phyloP scores from a whole-genome alignment of 2,797 vertebrate genomes.

The Megalops cyprinoides region DNA sequence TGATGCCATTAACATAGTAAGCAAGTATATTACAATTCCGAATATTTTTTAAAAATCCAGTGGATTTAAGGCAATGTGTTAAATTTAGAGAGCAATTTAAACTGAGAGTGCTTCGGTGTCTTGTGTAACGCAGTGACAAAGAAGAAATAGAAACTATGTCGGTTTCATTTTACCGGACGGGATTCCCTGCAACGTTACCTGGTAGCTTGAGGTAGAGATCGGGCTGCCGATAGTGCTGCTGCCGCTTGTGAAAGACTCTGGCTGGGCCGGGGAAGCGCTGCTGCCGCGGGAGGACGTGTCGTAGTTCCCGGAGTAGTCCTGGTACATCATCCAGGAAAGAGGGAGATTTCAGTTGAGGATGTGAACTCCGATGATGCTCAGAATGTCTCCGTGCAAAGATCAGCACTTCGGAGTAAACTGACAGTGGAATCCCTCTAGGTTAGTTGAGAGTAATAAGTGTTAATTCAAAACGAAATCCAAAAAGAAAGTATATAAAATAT shows the following conservation, averaged over 20 bases:
- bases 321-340: constrained; percentile 92
- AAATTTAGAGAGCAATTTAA: background rate
- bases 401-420: constrained; percentile 59
- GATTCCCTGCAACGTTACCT: constrained; percentile 69
- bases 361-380: constrained; percentile 49
- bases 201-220: constrained; percentile 82
- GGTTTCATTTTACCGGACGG: background rate
- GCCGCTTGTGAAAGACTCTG: constrained; percentile 89
- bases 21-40: too few species aligned
- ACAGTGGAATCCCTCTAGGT: constrained; percentile 53
- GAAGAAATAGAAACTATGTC: background rate
- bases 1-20: too few species aligned
- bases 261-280: constrained; percentile 93
- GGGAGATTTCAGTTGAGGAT: constrained; percentile 58
- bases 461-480: constrained; percentile 35
- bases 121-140: background rate
- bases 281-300: constrained; percentile 97
- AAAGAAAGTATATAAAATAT: constrained; percentile 51
- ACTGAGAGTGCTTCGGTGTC: background rate
- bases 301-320: constrained; percentile 97
- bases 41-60: background rate
- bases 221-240: constrained; percentile 80
- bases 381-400: constrained; percentile 61
- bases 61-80: background rate
- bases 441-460: constrained; percentile 27